Evolutionary conservation across 2,888 invertebrate genomes (phyloP).

Genomic region (Drosophila multiciliata): DNA sequence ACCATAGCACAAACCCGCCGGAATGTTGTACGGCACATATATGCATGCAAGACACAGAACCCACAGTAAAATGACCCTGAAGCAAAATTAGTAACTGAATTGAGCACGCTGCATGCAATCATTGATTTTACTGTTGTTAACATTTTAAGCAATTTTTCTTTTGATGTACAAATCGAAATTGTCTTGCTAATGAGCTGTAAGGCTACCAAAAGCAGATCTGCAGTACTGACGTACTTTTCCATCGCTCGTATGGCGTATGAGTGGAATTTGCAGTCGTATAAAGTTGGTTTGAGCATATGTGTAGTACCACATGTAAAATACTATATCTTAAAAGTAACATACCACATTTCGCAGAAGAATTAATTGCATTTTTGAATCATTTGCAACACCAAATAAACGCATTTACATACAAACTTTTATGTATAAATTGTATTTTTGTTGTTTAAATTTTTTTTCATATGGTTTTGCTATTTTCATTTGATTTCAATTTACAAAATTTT

Average conservation of each 20-base stretch:
- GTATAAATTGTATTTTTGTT: background rate
- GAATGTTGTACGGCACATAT: conserved; percentile 8
- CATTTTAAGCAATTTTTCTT: conserved; percentile 62
- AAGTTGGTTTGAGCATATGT: conserved; percentile 5
- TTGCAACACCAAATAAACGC: background rate
- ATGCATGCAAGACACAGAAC: conserved; percentile 12
- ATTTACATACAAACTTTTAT: background rate
- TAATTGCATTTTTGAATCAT: conserved; percentile 19
- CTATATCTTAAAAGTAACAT: conserved; percentile 10
- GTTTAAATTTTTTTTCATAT: background rate
- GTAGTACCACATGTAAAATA: conserved; percentile 11
- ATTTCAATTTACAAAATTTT: conserved; percentile 5
- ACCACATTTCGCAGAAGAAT: conserved; percentile 2
- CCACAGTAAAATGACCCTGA: conserved; percentile 58
- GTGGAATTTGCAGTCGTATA: conserved; percentile 69
- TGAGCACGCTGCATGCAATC: conserved; percentile 26
- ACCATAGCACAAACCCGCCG: conserved; percentile 57
- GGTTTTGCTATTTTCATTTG: background rate
- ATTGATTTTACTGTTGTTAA: conserved; percentile 58
- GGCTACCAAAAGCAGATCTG: conserved; percentile 37
- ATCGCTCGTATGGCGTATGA: conserved; percentile 66
- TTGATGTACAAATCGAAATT: conserved; percentile 71
- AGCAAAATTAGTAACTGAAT: conserved; percentile 65
- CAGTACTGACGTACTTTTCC: conserved; percentile 14
- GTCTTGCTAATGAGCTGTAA: conserved; percentile 72